Evolutionary conservation across 2,113 vertebrate genomes (phyloP).

Genomic region (Hippoglossus stenolepis): DNA sequence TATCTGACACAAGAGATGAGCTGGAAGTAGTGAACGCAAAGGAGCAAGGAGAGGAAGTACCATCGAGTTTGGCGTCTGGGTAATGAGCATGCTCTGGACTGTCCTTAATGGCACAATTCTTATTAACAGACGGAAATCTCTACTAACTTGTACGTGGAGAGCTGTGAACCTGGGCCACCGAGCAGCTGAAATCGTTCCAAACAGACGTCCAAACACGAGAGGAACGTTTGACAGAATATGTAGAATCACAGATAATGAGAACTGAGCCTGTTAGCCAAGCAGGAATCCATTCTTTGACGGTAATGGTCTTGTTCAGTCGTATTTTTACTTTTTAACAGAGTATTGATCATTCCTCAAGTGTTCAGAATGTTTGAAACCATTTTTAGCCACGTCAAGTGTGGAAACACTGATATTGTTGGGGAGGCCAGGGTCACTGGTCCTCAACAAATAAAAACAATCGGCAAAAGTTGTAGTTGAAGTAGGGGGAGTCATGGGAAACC

Average conservation of each 20-base stretch:
- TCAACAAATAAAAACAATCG: constrained; percentile 45
- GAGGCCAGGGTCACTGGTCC: constrained; percentile 37
- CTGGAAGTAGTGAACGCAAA: constrained; percentile 92
- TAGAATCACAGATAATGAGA: constrained; percentile 5
- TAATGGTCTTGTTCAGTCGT: constrained; percentile 2
- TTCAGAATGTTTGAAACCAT: constrained; percentile 40
- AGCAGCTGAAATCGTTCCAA: constrained; percentile 61
- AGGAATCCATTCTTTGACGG: constrained; percentile 12
- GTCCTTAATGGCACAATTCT: constrained; percentile 55
- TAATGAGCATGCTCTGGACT: constrained; percentile 66
- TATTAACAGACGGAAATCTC: constrained; percentile 47
- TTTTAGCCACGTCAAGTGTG: constrained; percentile 44
- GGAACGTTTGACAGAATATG: constrained; percentile 12
- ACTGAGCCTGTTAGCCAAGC: constrained; percentile 15
- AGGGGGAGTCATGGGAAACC: constrained; percentile 43
- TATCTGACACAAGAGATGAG: constrained; percentile 80
- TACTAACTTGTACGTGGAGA: constrained; percentile 35
- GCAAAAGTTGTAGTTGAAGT: constrained; percentile 28
- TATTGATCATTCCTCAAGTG: constrained; percentile 13
- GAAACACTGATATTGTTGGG: constrained; percentile 36
- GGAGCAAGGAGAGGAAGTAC: constrained; percentile 83
- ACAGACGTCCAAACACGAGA: constrained; percentile 34
- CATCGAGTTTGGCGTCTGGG: constrained; percentile 80
- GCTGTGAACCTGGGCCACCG: constrained; percentile 73
- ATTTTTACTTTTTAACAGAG: too few relatives aligned